phyloP scores from a whole-genome alignment of 2,113 vertebrate species.

The Oreotrochilus melanogaster region DNA sequence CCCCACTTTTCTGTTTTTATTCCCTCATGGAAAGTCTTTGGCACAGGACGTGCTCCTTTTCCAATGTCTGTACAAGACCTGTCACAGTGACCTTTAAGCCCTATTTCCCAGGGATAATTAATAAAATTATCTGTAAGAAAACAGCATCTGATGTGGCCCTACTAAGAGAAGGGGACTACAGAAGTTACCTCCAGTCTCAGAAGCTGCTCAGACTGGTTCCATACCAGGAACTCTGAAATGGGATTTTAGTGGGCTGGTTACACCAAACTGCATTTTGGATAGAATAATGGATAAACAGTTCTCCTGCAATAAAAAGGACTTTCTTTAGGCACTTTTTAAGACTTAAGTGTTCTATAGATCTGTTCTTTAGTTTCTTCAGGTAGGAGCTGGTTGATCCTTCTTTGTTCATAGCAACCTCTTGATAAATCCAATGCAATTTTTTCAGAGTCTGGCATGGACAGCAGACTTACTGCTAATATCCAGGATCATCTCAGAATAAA shows the following conservation, averaged over 20 bases:
- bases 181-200: background rate
- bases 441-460: background rate
- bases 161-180: background rate
- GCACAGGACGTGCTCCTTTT: background rate
- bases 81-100: background rate
- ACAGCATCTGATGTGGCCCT: background rate
- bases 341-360: accelerated
- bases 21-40: accelerated
- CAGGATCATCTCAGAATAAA: background rate
- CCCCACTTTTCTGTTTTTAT: no score
- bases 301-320: background rate
- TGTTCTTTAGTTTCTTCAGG: background rate
- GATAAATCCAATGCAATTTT: background rate
- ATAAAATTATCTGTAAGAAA: background rate
- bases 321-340: background rate
- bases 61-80: background rate
- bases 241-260: background rate
- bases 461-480: accelerated
- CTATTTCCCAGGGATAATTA: background rate
- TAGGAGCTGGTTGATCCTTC: background rate
- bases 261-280: background rate
- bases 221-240: background rate
- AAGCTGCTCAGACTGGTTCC: background rate
- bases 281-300: background rate
- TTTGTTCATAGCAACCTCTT: background rate